Evolutionary conservation across 2,113 vertebrate species (phyloP), one percentile per base, ranked within the genome.

Genomic region (Tragelaphus scriptus): DNA sequence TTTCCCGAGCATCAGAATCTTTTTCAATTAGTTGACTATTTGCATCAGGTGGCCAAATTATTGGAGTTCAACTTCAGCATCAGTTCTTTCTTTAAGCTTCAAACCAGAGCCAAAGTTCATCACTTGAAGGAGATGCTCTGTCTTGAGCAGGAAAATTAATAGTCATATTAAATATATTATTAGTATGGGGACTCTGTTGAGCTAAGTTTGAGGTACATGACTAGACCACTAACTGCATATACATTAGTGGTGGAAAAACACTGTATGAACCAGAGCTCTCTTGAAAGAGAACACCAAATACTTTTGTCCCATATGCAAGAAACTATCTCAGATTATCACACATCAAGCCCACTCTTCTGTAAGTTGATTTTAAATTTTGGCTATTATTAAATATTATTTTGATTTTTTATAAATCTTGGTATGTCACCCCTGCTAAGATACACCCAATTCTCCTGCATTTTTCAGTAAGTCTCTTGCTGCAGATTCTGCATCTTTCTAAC

Each of bases 131-230:
- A 88, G 75, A 3, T 82, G 7, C 14, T 59, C 32, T 92, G 56
- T 86, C 53, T 81, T 93, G 14, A 93, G 40, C 15, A 61, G 85
- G 32, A 92, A 95, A 93, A 63, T 94, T 44, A 97, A 93, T 61
- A 80, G 12, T 47, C 7, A 55, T 90, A 47, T 92, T 94, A 92
- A 97, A 85, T 79, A 65, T 81, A 75, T 77, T 84, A 79, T 91
- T 88, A 88, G 59, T 63, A 68, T 6, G 36, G 19, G 11, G 56
- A 59, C 75, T 75, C 40, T 90, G 49, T 56, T 68, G 77, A 94
- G 84, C 30, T 91, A 32, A 53, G 51, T 86, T 56, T 86, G 32
- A 75, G 79, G 51, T 7, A 86, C 49, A n/a, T 12, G 44, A 11
- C 19, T 12, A 82, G 87, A 82, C 16, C 47, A 88, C 68, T 36